phyloP scores from a whole-genome alignment of 1,140 invertebrate genomes.

The Drosophila mojavensis region DNA sequence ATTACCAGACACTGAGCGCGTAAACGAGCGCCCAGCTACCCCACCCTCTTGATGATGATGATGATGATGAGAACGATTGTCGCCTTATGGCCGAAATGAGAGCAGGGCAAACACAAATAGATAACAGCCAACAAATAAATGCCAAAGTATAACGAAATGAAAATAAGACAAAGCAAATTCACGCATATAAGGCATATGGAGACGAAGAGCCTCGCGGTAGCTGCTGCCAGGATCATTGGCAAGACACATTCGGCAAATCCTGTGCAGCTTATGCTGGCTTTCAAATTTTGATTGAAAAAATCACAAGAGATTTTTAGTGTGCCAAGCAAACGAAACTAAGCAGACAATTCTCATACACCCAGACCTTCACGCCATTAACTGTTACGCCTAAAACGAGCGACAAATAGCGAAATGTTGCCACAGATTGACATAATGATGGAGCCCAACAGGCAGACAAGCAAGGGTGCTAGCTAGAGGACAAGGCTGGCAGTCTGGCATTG shows the following conservation, averaged over 20 bases:
- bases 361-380: background rate
- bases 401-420: slow-evolving; percentile 74
- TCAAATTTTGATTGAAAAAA: slow-evolving; percentile 83
- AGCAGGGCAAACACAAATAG: slow-evolving; percentile 76
- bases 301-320: slow-evolving; percentile 50
- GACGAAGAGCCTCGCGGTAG: slow-evolving; percentile 39
- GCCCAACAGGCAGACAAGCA: slow-evolving; percentile 7
- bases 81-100: slow-evolving; percentile 68
- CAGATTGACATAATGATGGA: slow-evolving; percentile 65
- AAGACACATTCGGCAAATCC: slow-evolving; percentile 71
- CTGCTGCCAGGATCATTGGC: slow-evolving; percentile 29
- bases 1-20: slow-evolving; percentile 61
- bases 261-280: slow-evolving; percentile 77
- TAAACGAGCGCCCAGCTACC: slow-evolving; percentile 21
- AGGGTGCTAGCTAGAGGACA: background rate
- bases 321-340: slow-evolving; percentile 38
- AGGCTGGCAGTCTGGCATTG: background rate
- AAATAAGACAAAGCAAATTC: slow-evolving; percentile 80
- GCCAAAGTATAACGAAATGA: slow-evolving; percentile 57
- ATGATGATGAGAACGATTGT: slow-evolving; percentile 68
- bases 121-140: slow-evolving; percentile 80
- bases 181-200: slow-evolving; percentile 31
- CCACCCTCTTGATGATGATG: slow-evolving; percentile 23
- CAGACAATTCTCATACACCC: slow-evolving; percentile 29
- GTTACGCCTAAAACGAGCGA: slow-evolving; percentile 46